Evolutionary conservation across 2,888 invertebrate genomes (phyloP), one percentile per base, ranked within the genome.

Genomic region (Tanypteryx hageni): DNA sequence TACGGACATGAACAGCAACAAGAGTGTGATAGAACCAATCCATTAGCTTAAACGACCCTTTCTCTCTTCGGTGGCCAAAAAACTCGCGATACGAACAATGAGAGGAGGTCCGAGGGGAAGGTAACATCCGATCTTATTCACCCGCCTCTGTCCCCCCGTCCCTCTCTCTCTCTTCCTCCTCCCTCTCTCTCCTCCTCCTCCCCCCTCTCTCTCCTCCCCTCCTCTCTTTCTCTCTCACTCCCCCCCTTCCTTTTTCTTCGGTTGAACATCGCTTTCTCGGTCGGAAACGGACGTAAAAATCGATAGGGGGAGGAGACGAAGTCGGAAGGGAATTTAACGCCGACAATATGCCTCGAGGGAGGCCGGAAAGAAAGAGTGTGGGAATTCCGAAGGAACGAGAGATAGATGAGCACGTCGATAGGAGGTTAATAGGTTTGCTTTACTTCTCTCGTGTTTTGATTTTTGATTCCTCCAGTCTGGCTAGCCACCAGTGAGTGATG

Each of bases 301-400:
- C 89, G 89, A 89, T 89, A 76, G 22, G 31, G 13, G 44, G n/a
- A 76, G 22, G 64, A 10, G 44, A 44, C 31, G 61, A 31, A 22
- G 59, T 22, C 61, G 16, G 86, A 31, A 89, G 89, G 89, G 44
- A 89, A 89, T 89, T 68, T 89, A 89, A 89, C 89, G 64, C 89
- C 89, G 89, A 89, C 89, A 68, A 89, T 89, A 68, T 61, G 31
- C 18, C 64, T n/a, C n/a, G 86, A 27, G 61, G 89, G 89, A 89
- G 89, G 31, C n/a, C 64, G 61, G 44, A 44, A 18, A 57, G 44
- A 44, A 89, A 89, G 16, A 31, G 61, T 89, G 64, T 31, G 18
- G 89, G 44, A n/a, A 44, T 44, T 61, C n/a, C n/a, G 16, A 16
- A 27, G 89, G 58, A 68, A 64, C 18, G 16, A 61, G 31, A 44